phyloP scores from a whole-genome alignment of 64 coral and sea anemone species.

The Montipora foliosa region DNA sequence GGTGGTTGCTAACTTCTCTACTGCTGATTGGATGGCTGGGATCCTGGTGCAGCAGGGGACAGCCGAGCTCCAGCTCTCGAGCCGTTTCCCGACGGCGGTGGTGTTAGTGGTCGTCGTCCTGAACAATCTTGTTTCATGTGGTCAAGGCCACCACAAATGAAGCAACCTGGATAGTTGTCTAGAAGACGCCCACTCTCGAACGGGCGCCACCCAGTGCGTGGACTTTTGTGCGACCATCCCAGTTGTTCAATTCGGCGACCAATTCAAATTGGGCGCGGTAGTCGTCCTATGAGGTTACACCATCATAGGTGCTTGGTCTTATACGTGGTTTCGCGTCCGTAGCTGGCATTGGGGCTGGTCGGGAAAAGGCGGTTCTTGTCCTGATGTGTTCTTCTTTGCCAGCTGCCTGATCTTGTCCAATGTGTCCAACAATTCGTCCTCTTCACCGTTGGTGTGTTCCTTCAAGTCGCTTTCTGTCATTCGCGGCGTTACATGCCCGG shows the following conservation, averaged over 20 bases:
- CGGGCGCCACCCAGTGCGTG: no score
- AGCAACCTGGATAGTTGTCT: background rate
- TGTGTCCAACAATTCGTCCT: background rate
- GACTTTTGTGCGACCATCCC: constrained; percentile 8
- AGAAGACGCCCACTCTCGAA: background rate
- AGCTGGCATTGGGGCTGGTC: background rate
- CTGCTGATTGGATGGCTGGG: background rate
- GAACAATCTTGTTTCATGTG: constrained; percentile 30
- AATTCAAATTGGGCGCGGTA: constrained; percentile 46
- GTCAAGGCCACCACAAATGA: background rate
- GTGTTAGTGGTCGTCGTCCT: background rate
- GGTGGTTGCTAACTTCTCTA: background rate
- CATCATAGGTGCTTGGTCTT: background rate
- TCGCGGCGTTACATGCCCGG: background rate
- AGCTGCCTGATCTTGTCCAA: background rate
- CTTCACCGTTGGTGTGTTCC: background rate
- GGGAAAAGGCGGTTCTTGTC: background rate
- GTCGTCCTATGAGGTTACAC: constrained; percentile 26
- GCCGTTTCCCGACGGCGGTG: constrained; percentile 1
- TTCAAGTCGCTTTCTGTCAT: background rate
- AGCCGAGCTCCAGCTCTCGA: constrained; percentile 30
- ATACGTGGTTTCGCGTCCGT: background rate
- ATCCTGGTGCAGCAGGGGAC: background rate
- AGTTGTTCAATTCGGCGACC: constrained; percentile 34
- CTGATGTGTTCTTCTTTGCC: background rate